Evolutionary conservation across 2,888 invertebrate genomes (phyloP), one percentile per base, ranked within the genome.

Genomic region (Osmoderma eremita): DNA sequence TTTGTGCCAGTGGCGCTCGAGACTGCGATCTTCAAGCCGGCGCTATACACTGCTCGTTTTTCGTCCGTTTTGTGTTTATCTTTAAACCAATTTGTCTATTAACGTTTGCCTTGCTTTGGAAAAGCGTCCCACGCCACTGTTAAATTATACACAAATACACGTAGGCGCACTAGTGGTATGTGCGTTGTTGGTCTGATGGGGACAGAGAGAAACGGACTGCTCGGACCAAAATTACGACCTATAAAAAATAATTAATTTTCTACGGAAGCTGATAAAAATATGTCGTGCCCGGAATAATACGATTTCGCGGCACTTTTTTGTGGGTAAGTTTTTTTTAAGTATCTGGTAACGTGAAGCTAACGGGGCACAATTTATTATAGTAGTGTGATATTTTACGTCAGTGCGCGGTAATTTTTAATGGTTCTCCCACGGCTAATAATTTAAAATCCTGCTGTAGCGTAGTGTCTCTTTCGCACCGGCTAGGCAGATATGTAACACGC

Each of bases 211-310:
- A 53, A 38, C 53, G 17, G 13, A 12, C 36, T 17, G 38, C 15
- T 36, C 38, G 18, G 58, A 45, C 45, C 20, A 45, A 61, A 61
- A 30, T 61, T 61, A 45, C 58, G 58, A 17, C 58, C 58, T 45
- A 61, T 61, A 61, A 61, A 61, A 61, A 48, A 61, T 61, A 61
- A 61, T 61, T 61, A 45, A 61, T 61, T 61, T 45, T 61, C 58
- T 45, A 30, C 58, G 58, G 58, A 48, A 30, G 45, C 58, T 61
- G 58, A 61, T 61, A 61, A 61, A 61, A 61, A 61, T 48, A 61
- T 61, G 58, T 45, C 45, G 45, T 45, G 58, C 42, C 0, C 17
- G 45, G 45, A 61, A 39, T 54, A 54, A 45, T 48, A 45, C 30
- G 58, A 48, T 13, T 61, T 36, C 1, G n/a, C 18, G 42, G 45